Conservation (phyloP, 2,113 vertebrate species). For the Cariama cristata region DNA sequence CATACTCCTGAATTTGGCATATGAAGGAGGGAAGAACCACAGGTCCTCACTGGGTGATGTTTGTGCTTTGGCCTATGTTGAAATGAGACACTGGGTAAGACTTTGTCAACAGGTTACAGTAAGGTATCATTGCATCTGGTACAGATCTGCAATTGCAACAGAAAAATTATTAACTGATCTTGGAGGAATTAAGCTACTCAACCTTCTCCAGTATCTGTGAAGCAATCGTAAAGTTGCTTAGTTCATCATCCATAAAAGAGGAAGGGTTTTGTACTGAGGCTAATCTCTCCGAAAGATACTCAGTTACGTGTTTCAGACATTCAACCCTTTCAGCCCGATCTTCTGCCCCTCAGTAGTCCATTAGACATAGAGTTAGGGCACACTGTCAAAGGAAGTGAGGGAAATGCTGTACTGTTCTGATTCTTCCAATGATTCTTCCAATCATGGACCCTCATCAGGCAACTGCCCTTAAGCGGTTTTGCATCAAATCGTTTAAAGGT, state of each 20-base stretch:
- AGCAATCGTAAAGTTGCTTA: not conserved
- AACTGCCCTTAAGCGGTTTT: not conserved
- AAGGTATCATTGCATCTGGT: not conserved
- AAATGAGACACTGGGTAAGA: not conserved
- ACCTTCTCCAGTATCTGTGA: not conserved
- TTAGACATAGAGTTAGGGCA: not conserved
- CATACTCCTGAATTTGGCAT: not conserved
- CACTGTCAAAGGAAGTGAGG: not conserved
- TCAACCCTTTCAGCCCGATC: not conserved
- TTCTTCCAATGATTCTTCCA: not conserved
- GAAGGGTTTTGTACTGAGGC: not conserved
- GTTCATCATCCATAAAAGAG: not conserved
- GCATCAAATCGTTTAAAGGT: not conserved
- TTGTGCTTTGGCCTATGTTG: not conserved
- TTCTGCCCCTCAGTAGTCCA: not conserved
- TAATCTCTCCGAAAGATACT: not conserved
- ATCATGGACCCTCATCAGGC: not conserved
- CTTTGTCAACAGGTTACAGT: not conserved
- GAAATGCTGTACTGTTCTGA: not conserved
- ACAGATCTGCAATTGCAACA: not conserved
- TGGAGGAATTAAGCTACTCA: not conserved
- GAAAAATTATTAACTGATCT: not conserved
- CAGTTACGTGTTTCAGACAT: not conserved
- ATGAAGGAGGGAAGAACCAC: not conserved
- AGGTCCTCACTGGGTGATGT: not conserved